phyloP scores from a whole-genome alignment of 2,888 invertebrate species.

The Drosophila melanosoma region DNA sequence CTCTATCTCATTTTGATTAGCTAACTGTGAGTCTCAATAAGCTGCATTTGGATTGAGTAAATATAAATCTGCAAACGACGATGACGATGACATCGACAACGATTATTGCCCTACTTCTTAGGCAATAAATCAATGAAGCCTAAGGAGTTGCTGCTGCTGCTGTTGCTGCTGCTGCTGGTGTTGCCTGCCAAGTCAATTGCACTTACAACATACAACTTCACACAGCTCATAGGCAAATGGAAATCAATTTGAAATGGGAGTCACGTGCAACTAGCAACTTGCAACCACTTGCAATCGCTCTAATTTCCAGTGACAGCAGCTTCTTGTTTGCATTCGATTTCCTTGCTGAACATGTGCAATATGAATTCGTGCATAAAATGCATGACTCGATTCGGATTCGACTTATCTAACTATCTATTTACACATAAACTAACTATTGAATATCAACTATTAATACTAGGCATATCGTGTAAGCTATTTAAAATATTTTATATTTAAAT shows the following conservation, averaged over 20 bases:
- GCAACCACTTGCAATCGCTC: conserved; percentile 18
- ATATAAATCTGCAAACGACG: conserved; percentile 52
- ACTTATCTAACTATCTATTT: conserved; percentile 13
- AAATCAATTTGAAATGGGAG: conserved; percentile 60
- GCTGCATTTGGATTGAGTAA: conserved; percentile 52
- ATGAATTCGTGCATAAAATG: conserved; percentile 60
- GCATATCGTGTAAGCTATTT: neutral
- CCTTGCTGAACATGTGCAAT: conserved; percentile 70
- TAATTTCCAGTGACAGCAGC: conserved; percentile 9
- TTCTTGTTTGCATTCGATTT: conserved; percentile 70
- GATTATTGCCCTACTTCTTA: conserved; percentile 41
- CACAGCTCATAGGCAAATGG: conserved; percentile 37
- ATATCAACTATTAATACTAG: neutral
- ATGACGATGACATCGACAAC: conserved; percentile 10
- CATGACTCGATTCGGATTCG: conserved; percentile 29
- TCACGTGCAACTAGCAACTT: conserved; percentile 39
- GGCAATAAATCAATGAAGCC: conserved; percentile 7
- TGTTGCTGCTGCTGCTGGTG: neutral
- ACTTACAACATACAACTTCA: conserved; percentile 43
- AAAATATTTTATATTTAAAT: neutral
- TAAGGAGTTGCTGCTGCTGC: neutral
- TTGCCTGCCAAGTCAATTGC: conserved; percentile 53
- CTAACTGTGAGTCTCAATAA: conserved; percentile 41
- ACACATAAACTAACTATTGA: conserved; percentile 23
- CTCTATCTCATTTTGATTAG: conserved; percentile 2